Base-by-base conservation (phyloP, 2,888 invertebrate species). In the Ectemnius continuus region DNA sequence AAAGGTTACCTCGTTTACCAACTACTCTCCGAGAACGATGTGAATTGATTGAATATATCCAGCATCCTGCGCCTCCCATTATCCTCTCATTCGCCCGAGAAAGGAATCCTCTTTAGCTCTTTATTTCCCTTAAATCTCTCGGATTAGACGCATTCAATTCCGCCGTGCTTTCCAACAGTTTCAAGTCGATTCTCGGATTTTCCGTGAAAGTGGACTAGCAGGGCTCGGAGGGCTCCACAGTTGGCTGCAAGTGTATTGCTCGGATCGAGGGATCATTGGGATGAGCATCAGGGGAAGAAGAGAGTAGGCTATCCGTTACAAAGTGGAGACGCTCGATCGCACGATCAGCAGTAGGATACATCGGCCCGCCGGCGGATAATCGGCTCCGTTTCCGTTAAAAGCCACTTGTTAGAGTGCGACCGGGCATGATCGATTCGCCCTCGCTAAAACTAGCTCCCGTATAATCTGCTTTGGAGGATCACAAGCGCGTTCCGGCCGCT, bases 391-490 rank as follows among this genome's bases (percentile, higher is more conserved):
- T 83, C 84, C 80, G 87, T 86, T 86, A 86, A 88, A 86, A 87
- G 88, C 84, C 87, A 88, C 89, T 89, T 88, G 89, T 89, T 88
- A 82, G 78, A 84, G 78, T 87, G 85, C 88, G 86, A 83, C 87
- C 88, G 88, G 84, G 88, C 90, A 85, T 89, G 83, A 86, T 86
- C 87, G 85, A 89, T 89, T 87, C 82, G 83, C 83, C 36, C 36
- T 85, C 83, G 84, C 84, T 84, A 84, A 85, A 86, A 87, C 84
- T 87, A 86, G 81, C 84, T 83, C 69, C 78, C 73, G 80, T 76
- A 82, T 88, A 88, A 89, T 88, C 89, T 87, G 87, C 89, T 89
- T 88, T 88, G 78, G 79, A 83, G 85, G 85, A 88, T 89, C 87
- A 84, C 78, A 81, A 81, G 71, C 75, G 78, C 78, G 52, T 13